Percentiles rank a stretch among this genome's conserved stretches.
Conservation (phyloP, 2,888 invertebrate genomes). For the Tanytarsus gracilentus region DNA sequence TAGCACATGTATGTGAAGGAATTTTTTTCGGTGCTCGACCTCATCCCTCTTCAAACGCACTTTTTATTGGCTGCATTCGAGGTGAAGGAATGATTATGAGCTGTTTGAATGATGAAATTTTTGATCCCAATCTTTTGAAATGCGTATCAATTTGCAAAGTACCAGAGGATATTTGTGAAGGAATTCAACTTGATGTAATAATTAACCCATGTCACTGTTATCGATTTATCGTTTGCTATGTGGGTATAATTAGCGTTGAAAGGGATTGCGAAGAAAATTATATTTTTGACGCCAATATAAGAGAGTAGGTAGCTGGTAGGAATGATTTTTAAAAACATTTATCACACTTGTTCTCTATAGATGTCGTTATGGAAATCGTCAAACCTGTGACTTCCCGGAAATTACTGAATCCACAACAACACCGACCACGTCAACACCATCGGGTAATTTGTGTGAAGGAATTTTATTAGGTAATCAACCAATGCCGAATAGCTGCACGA, state of each 20-base stretch:
- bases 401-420: background rate
- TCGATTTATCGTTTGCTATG: background rate
- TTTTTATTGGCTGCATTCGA: slow-evolving; percentile 10
- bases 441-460: background rate
- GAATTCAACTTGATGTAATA: background rate
- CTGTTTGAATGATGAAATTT: slow-evolving; percentile 4
- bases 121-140: background rate
- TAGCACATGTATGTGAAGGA: background rate
- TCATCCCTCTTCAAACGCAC: background rate
- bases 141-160: background rate
- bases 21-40: slow-evolving; percentile 16
- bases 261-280: background rate
- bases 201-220: background rate
- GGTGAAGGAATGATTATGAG: background rate
- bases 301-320: background rate
- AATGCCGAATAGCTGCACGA: background rate
- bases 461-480: background rate
- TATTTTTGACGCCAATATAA: background rate
- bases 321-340: too few relatives aligned
- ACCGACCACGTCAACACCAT: background rate
- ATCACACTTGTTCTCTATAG: background rate
- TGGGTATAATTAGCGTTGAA: background rate
- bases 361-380: background rate
- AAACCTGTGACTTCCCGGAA: background rate
- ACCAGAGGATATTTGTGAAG: background rate